Conservation (phyloP, 1,140 invertebrate genomes). For the Neodiprion fabricii region DNA sequence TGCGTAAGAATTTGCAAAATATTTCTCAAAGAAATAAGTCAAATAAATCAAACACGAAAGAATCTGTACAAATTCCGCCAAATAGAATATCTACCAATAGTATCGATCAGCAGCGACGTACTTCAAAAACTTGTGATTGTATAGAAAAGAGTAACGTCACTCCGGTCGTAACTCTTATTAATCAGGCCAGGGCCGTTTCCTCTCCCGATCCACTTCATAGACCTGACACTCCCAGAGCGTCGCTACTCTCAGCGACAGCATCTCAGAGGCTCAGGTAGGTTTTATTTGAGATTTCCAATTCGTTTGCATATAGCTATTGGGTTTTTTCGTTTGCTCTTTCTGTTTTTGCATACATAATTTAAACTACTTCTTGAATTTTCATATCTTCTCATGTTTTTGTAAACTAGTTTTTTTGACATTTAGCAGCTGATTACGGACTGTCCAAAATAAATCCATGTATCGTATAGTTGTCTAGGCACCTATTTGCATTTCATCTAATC, state of each 20-base stretch:
- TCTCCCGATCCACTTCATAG: conserved; percentile 63
- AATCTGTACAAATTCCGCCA: not conserved
- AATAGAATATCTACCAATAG: not conserved
- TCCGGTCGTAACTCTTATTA: conserved; percentile 49
- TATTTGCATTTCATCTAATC: too few relatives aligned
- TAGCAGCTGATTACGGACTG: too few relatives aligned
- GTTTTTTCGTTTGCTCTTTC: not conserved
- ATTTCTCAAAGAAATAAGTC: not conserved
- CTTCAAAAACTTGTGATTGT: conserved; percentile 57
- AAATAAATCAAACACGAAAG: not conserved
- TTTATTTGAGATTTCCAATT: conserved; percentile 17
- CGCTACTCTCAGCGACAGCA: conserved; percentile 50
- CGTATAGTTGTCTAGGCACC: too few relatives aligned
- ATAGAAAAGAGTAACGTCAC: conserved; percentile 53
- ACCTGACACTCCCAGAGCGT: conserved; percentile 56
- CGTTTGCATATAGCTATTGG: not conserved
- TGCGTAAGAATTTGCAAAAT: not conserved
- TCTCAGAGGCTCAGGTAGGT: conserved; percentile 59
- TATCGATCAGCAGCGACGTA: conserved; percentile 38
- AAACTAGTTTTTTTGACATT: not conserved
- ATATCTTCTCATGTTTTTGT: not conserved
- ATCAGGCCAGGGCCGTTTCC: conserved; percentile 61
- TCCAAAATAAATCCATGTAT: too few relatives aligned
- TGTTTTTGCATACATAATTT: not conserved
- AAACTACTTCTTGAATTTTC: not conserved